Evolutionary conservation across 2,797 vertebrate genomes (phyloP), one percentile per base, ranked within the genome.

Genomic region (Amniataba percoides): DNA sequence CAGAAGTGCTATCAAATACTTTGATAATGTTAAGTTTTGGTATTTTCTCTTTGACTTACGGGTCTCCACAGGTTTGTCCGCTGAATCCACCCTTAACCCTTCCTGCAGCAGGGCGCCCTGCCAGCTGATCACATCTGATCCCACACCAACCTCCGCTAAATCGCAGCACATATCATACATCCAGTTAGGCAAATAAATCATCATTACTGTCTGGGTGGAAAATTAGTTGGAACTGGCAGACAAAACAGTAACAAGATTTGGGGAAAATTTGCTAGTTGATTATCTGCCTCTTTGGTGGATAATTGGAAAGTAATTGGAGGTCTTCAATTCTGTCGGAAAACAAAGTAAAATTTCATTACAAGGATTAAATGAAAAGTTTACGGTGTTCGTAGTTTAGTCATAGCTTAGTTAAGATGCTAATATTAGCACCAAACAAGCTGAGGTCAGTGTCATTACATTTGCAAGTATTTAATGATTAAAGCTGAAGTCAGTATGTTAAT

Each of bases 101-200:
- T 7, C 21, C 57, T 11, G n/a, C 62, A 53, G 31, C 58, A 31
- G 8, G 19, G 19, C 40, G 53, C 93, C 27, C 66, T 95, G 74
- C 74, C 96, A 64, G 56, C 87, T 74, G 61, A 53, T 40, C 49
- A 48, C 48, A 77, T 61, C 36, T 5, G 12, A 36, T 64, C 21
- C 55, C 23, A 11, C 36, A 51, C 2, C 25, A 19, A 53, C 46
- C 43, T 59, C 49, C n/a, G 15, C 40, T 67, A 16, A 59, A 57
- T 77, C 27, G 40, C 11, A 19, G 52, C 14, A 15, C 40, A 55
- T 39, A 42, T 13, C 21, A n/a, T n/a, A n/a, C n/a, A n/a, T 51
- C 25, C 19, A 46, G 12, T 46, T 39, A 15, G 5, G 5, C 49
- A 11, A 60, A 52, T 74, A 27, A 71, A 70, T 60, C 53, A 48